Conservation (phyloP, 2,888 invertebrate genomes). For the Hyles lineata region DNA sequence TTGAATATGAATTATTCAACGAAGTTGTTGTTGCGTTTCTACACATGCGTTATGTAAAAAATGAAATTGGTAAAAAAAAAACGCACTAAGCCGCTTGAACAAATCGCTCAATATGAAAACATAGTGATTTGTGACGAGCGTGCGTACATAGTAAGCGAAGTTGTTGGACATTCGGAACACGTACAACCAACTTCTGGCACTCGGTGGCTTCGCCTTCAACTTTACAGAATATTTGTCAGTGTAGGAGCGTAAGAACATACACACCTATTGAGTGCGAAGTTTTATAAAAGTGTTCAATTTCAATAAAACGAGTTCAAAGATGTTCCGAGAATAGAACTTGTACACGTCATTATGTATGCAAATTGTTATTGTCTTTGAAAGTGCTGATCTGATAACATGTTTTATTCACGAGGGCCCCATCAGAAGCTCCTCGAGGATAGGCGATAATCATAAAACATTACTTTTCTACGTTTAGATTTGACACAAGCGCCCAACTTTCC, state of each 20-base stretch:
- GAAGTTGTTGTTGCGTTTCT: too few relatives aligned
- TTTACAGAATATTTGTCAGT: conserved; percentile 52
- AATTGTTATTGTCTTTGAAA: conserved; percentile 52
- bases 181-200: conserved; percentile 47
- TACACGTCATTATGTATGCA: conserved; percentile 47
- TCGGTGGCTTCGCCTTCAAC: conserved; percentile 46
- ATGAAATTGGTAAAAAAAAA: not conserved
- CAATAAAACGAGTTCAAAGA: conserved; percentile 18
- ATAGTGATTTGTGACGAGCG: conserved; percentile 59
- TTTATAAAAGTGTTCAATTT: conserved; percentile 31
- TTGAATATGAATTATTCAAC: too few relatives aligned
- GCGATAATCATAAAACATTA: conserved; percentile 30
- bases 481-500: conserved; percentile 32
- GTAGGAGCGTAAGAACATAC: conserved; percentile 38
- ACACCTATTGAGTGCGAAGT: conserved; percentile 37
- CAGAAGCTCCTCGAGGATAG: conserved; percentile 36
- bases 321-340: conserved; percentile 4
- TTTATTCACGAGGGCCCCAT: conserved; percentile 47
- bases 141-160: conserved; percentile 35
- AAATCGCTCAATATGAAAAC: conserved; percentile 63
- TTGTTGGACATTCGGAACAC: conserved; percentile 46
- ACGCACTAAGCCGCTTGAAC: conserved; percentile 37
- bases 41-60: not conserved
- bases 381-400: conserved; percentile 44
- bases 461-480: conserved; percentile 29